phyloP scores from a whole-genome alignment of 2,113 vertebrate species.

The Craseonycteris thonglongyai region DNA sequence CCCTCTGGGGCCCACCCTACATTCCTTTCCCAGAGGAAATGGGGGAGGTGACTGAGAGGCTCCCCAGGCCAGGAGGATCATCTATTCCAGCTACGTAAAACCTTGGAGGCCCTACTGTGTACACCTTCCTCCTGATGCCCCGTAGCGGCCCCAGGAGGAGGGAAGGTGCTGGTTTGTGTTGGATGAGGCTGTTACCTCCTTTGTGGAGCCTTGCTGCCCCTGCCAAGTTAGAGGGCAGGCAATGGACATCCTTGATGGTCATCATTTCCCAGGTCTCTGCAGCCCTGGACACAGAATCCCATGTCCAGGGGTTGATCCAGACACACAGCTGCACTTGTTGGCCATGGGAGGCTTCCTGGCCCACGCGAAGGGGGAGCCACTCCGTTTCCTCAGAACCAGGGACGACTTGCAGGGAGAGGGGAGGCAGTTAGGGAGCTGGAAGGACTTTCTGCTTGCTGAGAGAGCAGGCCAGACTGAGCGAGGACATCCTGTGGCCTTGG shows the following conservation, averaged over 20 bases:
- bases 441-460: background rate
- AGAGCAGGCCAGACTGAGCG: background rate
- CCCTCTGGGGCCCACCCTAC: slow-evolving; percentile 66
- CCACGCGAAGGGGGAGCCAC: background rate
- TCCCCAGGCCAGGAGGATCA: slow-evolving; percentile 25
- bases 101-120: background rate
- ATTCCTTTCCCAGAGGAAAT: slow-evolving; percentile 74
- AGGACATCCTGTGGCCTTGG: background rate
- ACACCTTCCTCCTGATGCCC: background rate
- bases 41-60: slow-evolving; percentile 31
- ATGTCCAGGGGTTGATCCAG: background rate
- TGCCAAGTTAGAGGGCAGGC: background rate
- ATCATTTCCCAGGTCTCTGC: background rate
- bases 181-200: background rate
- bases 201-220: background rate
- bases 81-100: background rate
- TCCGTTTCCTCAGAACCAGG: background rate
- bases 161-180: background rate
- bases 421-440: background rate
- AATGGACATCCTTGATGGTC: background rate
- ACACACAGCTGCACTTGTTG: background rate
- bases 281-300: background rate
- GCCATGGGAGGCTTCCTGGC: background rate
- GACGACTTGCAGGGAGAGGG: background rate
- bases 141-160: background rate